A percentile compares a stretch with the other conserved stretches of the same genome.
Evolutionary conservation across 2,113 vertebrate species (phyloP).

Genomic region (Glareola pratincola): DNA sequence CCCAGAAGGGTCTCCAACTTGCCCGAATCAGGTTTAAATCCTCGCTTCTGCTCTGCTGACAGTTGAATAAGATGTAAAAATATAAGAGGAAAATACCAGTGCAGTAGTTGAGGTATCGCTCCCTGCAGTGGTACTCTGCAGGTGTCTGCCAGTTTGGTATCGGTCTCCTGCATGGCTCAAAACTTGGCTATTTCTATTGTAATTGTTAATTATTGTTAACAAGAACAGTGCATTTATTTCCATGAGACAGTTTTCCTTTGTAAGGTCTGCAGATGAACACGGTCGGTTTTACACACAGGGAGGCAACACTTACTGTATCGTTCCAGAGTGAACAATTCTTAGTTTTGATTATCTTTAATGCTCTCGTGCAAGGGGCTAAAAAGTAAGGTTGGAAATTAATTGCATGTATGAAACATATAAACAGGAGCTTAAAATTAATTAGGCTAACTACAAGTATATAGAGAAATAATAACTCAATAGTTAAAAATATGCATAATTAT

Average conservation of each 20-base stretch:
- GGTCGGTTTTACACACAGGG: background rate
- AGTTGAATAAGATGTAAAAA: background rate
- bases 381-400: slow-evolving; percentile 60
- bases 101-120: rapidly evolving
- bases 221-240: background rate
- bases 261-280: rapidly evolving
- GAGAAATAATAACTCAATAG: slow-evolving; percentile 65
- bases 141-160: background rate
- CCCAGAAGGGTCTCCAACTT: background rate
- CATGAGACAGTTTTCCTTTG: background rate
- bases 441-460: slow-evolving; percentile 66
- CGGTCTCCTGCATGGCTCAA: background rate
- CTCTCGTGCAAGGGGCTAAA: slow-evolving; percentile 1
- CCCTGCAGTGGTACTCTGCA: background rate
- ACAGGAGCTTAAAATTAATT: slow-evolving; percentile 68
- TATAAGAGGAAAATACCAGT: background rate
- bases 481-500: slow-evolving; percentile 75
- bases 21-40: background rate
- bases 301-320: background rate
- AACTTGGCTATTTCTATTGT: background rate
- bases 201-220: background rate
- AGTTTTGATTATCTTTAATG: slow-evolving; percentile 1
- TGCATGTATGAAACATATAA: slow-evolving; percentile 48
- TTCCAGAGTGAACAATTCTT: background rate
- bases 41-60: background rate